These are phyloP conservation scores for Drosophila pseudoobscura DNA, from an alignment of 1,140 invertebrate genomes.

Conservation along the genomic window DNA sequence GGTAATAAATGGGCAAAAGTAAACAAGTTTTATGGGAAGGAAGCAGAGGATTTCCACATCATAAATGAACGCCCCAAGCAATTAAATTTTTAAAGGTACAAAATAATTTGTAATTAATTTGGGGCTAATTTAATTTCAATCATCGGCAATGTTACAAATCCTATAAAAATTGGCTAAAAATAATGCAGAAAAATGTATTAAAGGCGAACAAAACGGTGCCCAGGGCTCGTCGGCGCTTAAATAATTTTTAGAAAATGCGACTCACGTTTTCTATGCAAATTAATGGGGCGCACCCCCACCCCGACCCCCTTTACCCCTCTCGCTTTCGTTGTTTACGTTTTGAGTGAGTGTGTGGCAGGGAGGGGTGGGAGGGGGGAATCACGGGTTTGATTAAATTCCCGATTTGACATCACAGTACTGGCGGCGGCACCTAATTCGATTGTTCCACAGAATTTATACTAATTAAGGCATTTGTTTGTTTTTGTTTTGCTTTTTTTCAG, in stretches of 20 bases:
- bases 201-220: too few species aligned
- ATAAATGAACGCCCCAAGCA: not conserved
- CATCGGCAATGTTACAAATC: too few species aligned
- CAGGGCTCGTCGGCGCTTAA: conserved; percentile 22
- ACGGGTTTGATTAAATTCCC: conserved; percentile 48
- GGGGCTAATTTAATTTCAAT: too few species aligned
- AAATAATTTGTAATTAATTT: too few species aligned
- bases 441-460: conserved; percentile 49
- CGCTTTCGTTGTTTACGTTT: too few species aligned
- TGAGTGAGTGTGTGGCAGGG: conserved; percentile 14
- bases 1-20: too few species aligned
- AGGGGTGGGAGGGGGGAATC: not conserved
- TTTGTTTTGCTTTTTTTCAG: conserved; percentile 58
- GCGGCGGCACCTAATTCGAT: conserved; percentile 55
- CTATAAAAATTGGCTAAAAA: too few species aligned
- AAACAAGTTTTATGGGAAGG: not conserved
- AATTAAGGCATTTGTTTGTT: conserved; percentile 33
- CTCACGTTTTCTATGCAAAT: conserved; percentile 71
- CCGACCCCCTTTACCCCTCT: not conserved
- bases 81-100: too few species aligned
- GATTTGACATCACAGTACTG: conserved; percentile 44
- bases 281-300: conserved; percentile 29
- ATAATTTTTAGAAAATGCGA: conserved; percentile 46
- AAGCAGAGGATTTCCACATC: conserved; percentile 18
- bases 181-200: too few species aligned